phyloP scores from a whole-genome alignment of 1,140 invertebrate genomes.

The Trichonephila clavipes region DNA sequence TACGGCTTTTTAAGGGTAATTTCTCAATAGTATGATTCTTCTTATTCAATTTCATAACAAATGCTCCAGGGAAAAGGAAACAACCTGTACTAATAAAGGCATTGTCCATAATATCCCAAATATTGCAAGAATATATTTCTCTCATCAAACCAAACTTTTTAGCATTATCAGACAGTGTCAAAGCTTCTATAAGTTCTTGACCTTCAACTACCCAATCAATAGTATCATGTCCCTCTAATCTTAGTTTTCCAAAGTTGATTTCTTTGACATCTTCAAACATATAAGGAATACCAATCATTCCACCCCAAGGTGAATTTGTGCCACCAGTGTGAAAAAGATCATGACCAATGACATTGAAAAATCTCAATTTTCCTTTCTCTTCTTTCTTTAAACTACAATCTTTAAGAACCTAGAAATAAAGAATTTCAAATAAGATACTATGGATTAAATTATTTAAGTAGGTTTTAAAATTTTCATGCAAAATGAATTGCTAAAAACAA shows the following conservation, averaged over 20 bases:
- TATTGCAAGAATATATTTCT: slow-evolving; percentile 84
- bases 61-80: slow-evolving; percentile 26
- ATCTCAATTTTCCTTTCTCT: slow-evolving; percentile 79
- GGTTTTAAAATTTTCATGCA: too few species aligned
- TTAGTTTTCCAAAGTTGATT: slow-evolving; percentile 82
- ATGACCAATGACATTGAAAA: slow-evolving; percentile 86
- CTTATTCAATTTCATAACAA: slow-evolving; percentile 25
- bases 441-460: too few species aligned
- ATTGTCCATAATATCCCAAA: slow-evolving; percentile 40
- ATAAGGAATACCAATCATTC: slow-evolving; percentile 85
- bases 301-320: slow-evolving; percentile 81
- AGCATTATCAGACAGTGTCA: slow-evolving; percentile 87
- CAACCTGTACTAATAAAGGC: neutral
- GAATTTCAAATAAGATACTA: neutral
- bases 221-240: slow-evolving; percentile 81
- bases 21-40: neutral
- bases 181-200: slow-evolving; percentile 84
- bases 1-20: neutral
- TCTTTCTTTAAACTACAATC: slow-evolving; percentile 18
- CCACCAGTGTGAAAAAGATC: slow-evolving; percentile 84
- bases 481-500: too few species aligned
- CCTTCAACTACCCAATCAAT: slow-evolving; percentile 85
- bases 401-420: slow-evolving; percentile 52
- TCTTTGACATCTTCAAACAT: slow-evolving; percentile 83
- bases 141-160: slow-evolving; percentile 89